Evolutionary conservation across 1,140 invertebrate genomes (phyloP), one percentile per base, ranked within the genome.

Genomic region (Microplitis demolitor): DNA sequence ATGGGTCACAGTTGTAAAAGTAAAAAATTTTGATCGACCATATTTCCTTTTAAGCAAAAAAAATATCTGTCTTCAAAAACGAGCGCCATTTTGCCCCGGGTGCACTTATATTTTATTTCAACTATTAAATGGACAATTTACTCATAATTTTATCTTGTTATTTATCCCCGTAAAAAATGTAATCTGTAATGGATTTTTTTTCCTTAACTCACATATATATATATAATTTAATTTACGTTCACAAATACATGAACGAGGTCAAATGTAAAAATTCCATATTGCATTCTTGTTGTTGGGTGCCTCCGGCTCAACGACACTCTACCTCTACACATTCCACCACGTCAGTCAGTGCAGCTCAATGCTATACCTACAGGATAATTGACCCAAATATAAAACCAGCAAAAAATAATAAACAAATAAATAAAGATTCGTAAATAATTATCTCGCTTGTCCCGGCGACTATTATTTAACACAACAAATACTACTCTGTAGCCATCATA

Each of bases 401-500:
- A 45, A 45, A 45, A 79, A 80, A 24, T 24, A 24, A 24, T 24
- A 24, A 24, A 24, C 24, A 24, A 24, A 24, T 24, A 79, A 80
- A 79, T 78, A 79, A 76, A 72, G 71, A 72, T 76, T 78, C 72
- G 77, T 80, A 80, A 78, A 80, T 80, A 79, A 79, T 67, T 11
- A n/a, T 4, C 16, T 13, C 51, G 5, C 51, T 54, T 54, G 13
- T 4, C 51, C 16, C 51, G 5, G 24, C 24, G 24, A 24, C 2
- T 24, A 24, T 24, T 24, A 24, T 24, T 24, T 24, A 24, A 24
- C 24, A 24, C 24, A 24, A 24, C 24, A 24, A 24, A 24, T 24
- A 24, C 2, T 24, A 24, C 24, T 24, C 24, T 24, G 24, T 24
- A 24, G 24, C 39, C 39, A 6, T 11, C 5, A 6, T 45, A 45